Percentiles rank a stretch among this genome's conserved stretches.
These are phyloP conservation scores for Tenthredo amoena DNA, from an alignment of 2,888 invertebrate species.

Conservation along the genomic window DNA sequence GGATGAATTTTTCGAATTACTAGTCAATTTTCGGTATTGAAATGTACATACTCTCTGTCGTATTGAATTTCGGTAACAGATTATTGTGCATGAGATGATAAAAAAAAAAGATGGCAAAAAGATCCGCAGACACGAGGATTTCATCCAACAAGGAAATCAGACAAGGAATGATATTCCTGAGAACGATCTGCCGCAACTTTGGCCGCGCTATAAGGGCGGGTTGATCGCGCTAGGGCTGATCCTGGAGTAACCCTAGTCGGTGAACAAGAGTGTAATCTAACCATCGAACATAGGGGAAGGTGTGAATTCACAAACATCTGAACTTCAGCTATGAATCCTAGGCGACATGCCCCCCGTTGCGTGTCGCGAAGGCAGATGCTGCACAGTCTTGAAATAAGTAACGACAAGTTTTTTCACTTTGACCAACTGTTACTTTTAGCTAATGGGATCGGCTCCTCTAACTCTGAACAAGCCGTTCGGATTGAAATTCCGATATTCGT, in stretches of 20 bases:
- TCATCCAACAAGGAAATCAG: not conserved
- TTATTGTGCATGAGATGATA: not conserved
- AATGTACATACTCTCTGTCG: not conserved
- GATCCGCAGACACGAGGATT: not conserved
- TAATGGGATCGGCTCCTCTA: not conserved
- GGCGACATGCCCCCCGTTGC: constrained; percentile 18
- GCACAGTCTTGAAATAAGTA: constrained; percentile 4
- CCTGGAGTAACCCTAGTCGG: constrained; percentile 16
- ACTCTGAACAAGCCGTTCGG: too few species aligned
- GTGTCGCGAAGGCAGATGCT: constrained; percentile 32
- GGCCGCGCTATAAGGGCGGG: constrained; percentile 19
- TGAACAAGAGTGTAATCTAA: constrained; percentile 49
- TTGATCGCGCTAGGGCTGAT: constrained; percentile 6
- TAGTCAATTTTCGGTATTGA: constrained; percentile 7
- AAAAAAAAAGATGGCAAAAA: not conserved
- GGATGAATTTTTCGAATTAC: not conserved
- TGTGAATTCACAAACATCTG: constrained; percentile 24
- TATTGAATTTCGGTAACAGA: not conserved
- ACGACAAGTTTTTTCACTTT: not conserved
- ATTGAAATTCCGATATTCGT: too few species aligned
- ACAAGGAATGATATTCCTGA: constrained; percentile 47
- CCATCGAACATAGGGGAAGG: constrained; percentile 39
- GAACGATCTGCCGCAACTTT: constrained; percentile 16
- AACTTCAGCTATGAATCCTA: constrained; percentile 7
- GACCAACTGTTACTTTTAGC: constrained; percentile 6